Evolutionary conservation across 1,140 invertebrate species (phyloP).

Genomic region (Lysiphlebus fabarum): DNA sequence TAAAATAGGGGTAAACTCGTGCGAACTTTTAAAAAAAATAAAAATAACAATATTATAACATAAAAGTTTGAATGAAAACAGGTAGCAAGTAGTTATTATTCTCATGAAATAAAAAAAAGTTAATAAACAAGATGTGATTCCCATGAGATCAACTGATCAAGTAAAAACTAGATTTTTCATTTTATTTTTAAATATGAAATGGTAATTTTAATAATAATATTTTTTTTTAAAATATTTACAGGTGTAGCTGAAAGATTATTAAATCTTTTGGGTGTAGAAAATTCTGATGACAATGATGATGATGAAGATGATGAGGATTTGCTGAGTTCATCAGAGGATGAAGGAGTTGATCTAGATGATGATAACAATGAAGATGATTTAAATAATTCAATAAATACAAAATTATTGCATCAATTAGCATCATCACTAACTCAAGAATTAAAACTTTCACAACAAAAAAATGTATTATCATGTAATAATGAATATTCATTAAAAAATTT

Average conservation of each 20-base stretch:
- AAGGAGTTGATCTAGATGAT: slow-evolving; percentile 44
- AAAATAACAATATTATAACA: too few species aligned
- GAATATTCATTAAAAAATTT: slow-evolving; percentile 5
- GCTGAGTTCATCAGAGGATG: slow-evolving; percentile 44
- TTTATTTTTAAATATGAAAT: background rate
- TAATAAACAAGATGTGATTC: slow-evolving; percentile 31
- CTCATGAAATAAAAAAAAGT: slow-evolving; percentile 36
- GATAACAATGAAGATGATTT: slow-evolving; percentile 37
- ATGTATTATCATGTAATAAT: slow-evolving; percentile 4
- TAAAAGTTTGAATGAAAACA: slow-evolving; percentile 19
- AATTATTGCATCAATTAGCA: slow-evolving; percentile 43
- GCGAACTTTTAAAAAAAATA: slow-evolving; percentile 32
- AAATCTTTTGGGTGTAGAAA: slow-evolving; percentile 39
- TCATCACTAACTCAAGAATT: slow-evolving; percentile 41
- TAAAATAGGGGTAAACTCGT: slow-evolving; percentile 33
- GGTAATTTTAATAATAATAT: background rate
- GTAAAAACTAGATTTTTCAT: slow-evolving; percentile 1
- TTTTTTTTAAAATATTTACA: slow-evolving; percentile 24
- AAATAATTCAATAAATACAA: slow-evolving; percentile 30
- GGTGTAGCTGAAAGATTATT: slow-evolving; percentile 44
- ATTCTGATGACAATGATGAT: slow-evolving; percentile 39
- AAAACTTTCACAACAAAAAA: slow-evolving; percentile 34
- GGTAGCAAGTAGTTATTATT: slow-evolving; percentile 39
- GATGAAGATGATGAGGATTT: slow-evolving; percentile 33
- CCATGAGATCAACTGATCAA: slow-evolving; percentile 34